Evolutionary conservation across 2,888 invertebrate species (phyloP), one percentile per base, ranked within the genome.

Genomic region (Synergus umbraculus): DNA sequence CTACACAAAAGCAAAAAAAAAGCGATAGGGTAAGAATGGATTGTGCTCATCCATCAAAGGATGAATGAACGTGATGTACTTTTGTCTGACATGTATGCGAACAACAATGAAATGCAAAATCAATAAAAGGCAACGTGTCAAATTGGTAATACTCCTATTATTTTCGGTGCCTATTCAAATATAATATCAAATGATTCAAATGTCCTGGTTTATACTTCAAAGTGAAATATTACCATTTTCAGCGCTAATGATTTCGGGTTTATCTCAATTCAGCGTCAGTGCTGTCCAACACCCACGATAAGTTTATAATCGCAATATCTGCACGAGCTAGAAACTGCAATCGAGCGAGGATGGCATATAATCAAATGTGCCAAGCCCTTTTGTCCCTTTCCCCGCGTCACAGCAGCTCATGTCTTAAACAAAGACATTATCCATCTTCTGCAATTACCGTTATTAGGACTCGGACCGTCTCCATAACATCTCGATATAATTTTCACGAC

Each of bases 231-330:
- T 63, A 12, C 29, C 13, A 63, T 63, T 63, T 63, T 63, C 29
- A 63, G 29, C 29, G 29, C 1, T 60, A 60, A 60, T 60, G 60
- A 22, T 63, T 29, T 63, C 10, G 22, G 29, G 22, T 29, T 84
- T 83, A 86, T 85, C 85, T 88, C 84, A 85, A 88, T 88, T 87
- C 86, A 88, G 83, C 79, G 84, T 81, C 82, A 80, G 81, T 79
- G 82, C 83, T 86, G 87, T 85, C 83, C 83, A 81, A 85, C 84
- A 83, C 85, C 85, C 85, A 86, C 87, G 85, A 87, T 87, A 87
- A 86, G 83, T 84, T 84, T 83, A 83, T 86, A 86, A 87, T 83
- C 76, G 76, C 65, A 81, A 82, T 83, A 80, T 82, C 83, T 82
- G 85, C 86, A 87, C 80, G 83, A 82, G 65, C 82, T 73, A 83